A percentile compares a stretch with the other conserved stretches of the same genome.
Conservation (phyloP, 2,888 invertebrate genomes). For the Ellobium chinense region DNA sequence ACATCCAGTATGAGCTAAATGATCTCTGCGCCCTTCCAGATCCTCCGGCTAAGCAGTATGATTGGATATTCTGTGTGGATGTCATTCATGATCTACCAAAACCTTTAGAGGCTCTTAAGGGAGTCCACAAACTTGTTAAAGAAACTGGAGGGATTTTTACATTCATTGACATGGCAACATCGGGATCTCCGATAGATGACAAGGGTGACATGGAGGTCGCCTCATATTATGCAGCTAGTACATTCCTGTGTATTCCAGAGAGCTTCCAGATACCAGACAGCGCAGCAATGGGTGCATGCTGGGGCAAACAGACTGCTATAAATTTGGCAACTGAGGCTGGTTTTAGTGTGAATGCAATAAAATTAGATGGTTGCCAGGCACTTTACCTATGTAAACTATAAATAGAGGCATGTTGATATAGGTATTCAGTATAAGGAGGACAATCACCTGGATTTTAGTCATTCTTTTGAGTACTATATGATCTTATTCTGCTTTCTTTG, state of each 20-base stretch:
- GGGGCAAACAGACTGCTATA: slow-evolving; percentile 32
- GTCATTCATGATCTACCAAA: slow-evolving; percentile 53
- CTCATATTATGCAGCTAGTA: slow-evolving; percentile 31
- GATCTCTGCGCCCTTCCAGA: slow-evolving; percentile 43
- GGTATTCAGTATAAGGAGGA: too few relatives aligned
- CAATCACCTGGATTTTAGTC: too few relatives aligned
- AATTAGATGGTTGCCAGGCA: background rate
- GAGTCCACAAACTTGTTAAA: slow-evolving; percentile 28
- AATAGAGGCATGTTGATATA: too few relatives aligned
- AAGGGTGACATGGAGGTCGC: slow-evolving; percentile 26
- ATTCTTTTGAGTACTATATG: too few relatives aligned
- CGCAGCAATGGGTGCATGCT: slow-evolving; percentile 45
- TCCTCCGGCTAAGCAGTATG: slow-evolving; percentile 35
- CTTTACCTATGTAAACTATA: slow-evolving; percentile 10
- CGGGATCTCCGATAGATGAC: slow-evolving; percentile 35
- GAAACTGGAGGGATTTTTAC: slow-evolving; percentile 8
- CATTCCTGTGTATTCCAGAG: slow-evolving; percentile 51
- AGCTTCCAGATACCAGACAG: slow-evolving; percentile 48
- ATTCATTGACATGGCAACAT: slow-evolving; percentile 16
- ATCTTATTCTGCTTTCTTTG: too few relatives aligned
- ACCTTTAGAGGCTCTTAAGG: slow-evolving; percentile 39
- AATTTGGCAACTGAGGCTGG: slow-evolving; percentile 39
- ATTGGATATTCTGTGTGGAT: slow-evolving; percentile 41
- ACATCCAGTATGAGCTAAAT: slow-evolving; percentile 26
- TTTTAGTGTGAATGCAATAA: slow-evolving; percentile 21